phyloP scores from a whole-genome alignment of 2,113 vertebrate genomes.

The Bufo bufo region DNA sequence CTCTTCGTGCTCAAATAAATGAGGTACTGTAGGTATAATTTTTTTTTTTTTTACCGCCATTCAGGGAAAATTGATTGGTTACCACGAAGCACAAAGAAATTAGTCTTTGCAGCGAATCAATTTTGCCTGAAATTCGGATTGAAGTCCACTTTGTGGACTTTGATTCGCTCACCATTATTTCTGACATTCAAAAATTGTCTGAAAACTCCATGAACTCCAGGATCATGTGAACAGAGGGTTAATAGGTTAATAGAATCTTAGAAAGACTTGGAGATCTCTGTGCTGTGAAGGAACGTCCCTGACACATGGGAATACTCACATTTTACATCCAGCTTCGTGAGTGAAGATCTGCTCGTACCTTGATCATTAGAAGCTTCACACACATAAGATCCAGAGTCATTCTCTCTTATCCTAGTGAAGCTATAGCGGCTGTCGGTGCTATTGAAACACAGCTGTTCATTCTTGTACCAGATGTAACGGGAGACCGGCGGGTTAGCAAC shows the following conservation, averaged over 20 bases:
- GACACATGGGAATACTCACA: slow-evolving; percentile 17
- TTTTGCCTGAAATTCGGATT: no score
- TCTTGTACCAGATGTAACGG: slow-evolving; percentile 16
- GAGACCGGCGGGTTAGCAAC: background rate
- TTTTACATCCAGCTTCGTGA: background rate
- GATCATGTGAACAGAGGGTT: no score
- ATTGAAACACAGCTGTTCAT: background rate
- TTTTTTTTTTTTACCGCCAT: no score
- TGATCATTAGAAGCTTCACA: slow-evolving; percentile 1
- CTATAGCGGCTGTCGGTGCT: background rate
- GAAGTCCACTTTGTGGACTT: no score
- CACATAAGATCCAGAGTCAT: slow-evolving; percentile 20
- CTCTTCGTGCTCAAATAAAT: no score
- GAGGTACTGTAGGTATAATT: no score
- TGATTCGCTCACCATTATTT: background rate
- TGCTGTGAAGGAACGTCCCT: background rate
- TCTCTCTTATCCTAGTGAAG: background rate
- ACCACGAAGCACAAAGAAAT: no score
- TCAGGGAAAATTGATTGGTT: no score
- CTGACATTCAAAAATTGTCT: background rate
- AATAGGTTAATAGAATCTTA: no score
- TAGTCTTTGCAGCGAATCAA: no score
- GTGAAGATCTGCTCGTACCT: background rate
- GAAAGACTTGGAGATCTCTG: background rate
- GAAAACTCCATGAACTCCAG: no score